Conservation (phyloP, 92 coral and sea anemone genomes). For the Isaurus tuberculatus region DNA sequence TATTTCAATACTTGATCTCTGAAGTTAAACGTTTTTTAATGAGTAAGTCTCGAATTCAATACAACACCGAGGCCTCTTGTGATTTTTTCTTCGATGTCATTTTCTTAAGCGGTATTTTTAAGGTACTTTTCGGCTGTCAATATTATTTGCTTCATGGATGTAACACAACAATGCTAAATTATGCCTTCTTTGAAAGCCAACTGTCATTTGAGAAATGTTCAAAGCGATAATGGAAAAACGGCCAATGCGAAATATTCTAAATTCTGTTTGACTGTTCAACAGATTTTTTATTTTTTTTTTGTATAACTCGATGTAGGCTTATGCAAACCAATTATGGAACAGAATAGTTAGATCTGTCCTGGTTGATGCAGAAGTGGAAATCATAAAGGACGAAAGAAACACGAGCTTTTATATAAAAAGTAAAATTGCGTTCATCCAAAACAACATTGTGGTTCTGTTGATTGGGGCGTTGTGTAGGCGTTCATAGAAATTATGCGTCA, state of each 20-base stretch:
- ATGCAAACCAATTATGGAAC: slow-evolving; percentile 3
- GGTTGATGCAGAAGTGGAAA: slow-evolving; percentile 21
- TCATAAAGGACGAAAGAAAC: slow-evolving; percentile 4
- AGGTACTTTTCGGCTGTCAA: slow-evolving; percentile 4
- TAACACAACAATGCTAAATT: background rate
- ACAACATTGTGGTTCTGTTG: background rate
- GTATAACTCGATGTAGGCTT: background rate
- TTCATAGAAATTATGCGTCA: background rate
- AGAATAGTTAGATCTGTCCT: background rate
- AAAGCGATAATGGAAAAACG: background rate
- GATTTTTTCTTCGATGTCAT: background rate
- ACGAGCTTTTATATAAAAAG: background rate
- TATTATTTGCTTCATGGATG: background rate
- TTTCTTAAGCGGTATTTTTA: background rate
- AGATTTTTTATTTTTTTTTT: background rate
- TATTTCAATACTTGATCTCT: background rate
- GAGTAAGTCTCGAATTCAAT: background rate
- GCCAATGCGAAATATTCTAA: background rate
- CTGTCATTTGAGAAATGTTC: slow-evolving; percentile 3
- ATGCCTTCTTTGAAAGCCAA: slow-evolving; percentile 12
- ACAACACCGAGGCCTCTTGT: background rate
- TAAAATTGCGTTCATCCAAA: background rate
- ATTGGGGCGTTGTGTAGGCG: too few species aligned
- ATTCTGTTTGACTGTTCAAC: background rate
- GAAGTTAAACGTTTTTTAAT: background rate